phyloP scores from a whole-genome alignment of 1,140 invertebrate species.

The Cryptotermes secundus region DNA sequence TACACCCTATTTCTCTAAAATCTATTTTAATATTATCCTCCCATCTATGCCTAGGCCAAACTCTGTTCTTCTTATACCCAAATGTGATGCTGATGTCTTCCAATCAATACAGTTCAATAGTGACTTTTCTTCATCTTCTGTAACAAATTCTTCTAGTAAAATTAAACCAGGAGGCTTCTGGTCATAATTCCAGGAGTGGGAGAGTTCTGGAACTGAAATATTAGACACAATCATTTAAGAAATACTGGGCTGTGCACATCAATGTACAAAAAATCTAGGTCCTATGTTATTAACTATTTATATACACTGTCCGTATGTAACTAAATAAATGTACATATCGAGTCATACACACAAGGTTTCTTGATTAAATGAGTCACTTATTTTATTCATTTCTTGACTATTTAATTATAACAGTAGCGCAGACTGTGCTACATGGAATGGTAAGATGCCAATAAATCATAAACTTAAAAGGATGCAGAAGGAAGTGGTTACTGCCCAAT shows the following conservation, averaged over 20 bases:
- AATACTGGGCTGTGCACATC: background rate
- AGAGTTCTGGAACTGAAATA: constrained; percentile 48
- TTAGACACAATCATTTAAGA: constrained; percentile 20
- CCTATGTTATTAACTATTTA: background rate
- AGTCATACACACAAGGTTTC: background rate
- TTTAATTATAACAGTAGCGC: no score
- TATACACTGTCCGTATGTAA: background rate
- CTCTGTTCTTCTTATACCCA: background rate
- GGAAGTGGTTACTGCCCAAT: no score
- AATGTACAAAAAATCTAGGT: no score
- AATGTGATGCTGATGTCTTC: constrained; percentile 40
- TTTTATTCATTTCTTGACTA: no score
- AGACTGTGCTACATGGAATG: no score
- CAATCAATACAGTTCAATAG: constrained; percentile 65
- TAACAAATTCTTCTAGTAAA: constrained; percentile 74
- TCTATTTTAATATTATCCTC: background rate
- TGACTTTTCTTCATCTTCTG: constrained; percentile 65
- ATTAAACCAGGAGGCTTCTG: constrained; percentile 68
- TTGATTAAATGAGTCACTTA: no score
- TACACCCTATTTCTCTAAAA: background rate
- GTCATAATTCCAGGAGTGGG: constrained; percentile 39
- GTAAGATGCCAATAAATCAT: no score
- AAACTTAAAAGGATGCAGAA: no score
- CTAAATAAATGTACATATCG: background rate
- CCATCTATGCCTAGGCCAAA: no score